phyloP scores from a whole-genome alignment of 2,113 vertebrate genomes.

The Salminus brasiliensis region DNA sequence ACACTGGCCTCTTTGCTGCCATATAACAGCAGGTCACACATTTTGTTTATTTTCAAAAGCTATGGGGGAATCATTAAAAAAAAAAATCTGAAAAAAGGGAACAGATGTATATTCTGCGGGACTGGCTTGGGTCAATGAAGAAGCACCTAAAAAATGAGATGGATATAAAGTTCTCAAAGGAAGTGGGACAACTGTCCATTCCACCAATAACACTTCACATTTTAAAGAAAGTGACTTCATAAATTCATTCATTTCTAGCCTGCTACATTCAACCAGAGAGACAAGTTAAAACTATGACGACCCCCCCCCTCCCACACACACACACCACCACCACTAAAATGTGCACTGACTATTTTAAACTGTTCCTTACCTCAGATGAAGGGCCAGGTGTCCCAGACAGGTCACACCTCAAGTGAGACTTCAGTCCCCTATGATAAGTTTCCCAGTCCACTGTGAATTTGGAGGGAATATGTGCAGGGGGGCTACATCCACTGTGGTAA shows the following conservation, averaged over 20 bases:
- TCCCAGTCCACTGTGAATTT: conserved; percentile 43
- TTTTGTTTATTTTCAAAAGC: not conserved
- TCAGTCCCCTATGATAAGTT: conserved; percentile 24
- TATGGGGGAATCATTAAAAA: no score
- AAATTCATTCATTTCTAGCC: no score
- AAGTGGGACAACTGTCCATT: not conserved
- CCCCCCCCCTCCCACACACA: no score
- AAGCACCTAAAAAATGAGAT: not conserved
- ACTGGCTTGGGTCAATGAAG: not conserved
- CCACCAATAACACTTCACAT: not conserved
- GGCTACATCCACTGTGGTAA: conserved; percentile 33
- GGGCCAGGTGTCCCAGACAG: no score
- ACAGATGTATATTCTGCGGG: not conserved
- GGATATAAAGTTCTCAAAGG: not conserved
- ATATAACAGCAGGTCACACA: not conserved
- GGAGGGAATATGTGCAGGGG: conserved; percentile 38
- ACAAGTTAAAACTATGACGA: no score
- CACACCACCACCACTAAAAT: not conserved
- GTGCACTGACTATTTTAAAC: no score
- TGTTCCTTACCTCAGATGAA: conserved; percentile 6
- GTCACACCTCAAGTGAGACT: not conserved
- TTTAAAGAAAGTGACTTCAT: not conserved
- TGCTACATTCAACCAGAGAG: no score
- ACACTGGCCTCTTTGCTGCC: conserved; percentile 21
- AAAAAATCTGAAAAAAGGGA: not conserved